phyloP scores from a whole-genome alignment of 1,140 invertebrate species.

The Wiebesia pumilae region DNA sequence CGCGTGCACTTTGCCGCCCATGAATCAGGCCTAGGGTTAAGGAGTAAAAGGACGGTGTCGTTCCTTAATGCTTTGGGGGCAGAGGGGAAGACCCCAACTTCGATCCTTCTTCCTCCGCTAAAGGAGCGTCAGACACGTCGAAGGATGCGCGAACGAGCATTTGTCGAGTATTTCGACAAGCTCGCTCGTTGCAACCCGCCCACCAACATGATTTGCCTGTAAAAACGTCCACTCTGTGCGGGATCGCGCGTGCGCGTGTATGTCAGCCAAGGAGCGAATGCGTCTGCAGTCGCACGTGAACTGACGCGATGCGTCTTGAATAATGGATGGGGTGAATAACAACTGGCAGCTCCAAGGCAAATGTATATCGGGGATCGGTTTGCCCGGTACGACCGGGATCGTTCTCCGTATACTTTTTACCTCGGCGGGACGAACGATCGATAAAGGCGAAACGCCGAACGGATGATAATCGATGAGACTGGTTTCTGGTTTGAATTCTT shows the following conservation, averaged over 20 bases:
- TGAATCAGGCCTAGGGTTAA: too few relatives aligned
- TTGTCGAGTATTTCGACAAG: conserved; percentile 43
- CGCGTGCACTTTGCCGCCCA: too few relatives aligned
- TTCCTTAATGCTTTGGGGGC: too few relatives aligned
- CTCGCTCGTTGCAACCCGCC: neutral
- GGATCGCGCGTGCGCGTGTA: neutral
- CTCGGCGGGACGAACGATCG: neutral
- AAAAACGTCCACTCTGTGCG: conserved; percentile 24
- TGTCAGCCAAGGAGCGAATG: neutral
- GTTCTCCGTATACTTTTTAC: neutral
- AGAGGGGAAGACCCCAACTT: too few relatives aligned
- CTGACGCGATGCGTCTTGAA: conserved; percentile 57
- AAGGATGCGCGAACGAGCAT: conserved; percentile 35
- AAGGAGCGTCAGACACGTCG: conserved; percentile 12
- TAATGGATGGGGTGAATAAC: conserved; percentile 59
- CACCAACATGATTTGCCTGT: conserved; percentile 37
- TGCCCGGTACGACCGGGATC: too few relatives aligned
- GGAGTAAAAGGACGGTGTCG: too few relatives aligned
- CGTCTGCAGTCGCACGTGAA: conserved; percentile 48
- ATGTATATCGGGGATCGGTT: neutral
- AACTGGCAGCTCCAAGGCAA: conserved; percentile 36
- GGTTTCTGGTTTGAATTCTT: conserved; percentile 2
- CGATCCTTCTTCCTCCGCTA: neutral
- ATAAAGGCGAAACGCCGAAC: neutral
- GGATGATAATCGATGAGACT: neutral